Evolutionary conservation across 2,797 vertebrate species (phyloP), one percentile per base, ranked within the genome.

Genomic region (Melanotaenia maccullochi): DNA sequence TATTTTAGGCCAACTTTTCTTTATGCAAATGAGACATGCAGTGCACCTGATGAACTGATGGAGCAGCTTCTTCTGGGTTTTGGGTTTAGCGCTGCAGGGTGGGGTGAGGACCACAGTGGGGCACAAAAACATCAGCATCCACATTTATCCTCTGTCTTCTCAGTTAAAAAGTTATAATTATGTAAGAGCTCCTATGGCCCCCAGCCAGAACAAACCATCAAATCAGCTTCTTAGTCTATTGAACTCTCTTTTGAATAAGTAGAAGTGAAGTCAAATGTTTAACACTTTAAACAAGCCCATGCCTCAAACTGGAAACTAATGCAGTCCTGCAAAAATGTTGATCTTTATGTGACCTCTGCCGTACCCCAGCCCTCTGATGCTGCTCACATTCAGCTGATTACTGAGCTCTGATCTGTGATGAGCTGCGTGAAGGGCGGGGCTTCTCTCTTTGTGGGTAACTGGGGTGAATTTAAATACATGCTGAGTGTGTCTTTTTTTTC

Each of bases 341-440:
- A 51, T 51, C 9, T 51, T n/a, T 3, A 22, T 11, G 42, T 18
- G 42, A 44, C 18, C 42, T 20, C 18, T n/a, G 35, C 60, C 66
- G 33, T 36, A 9, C 22, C 33, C 36, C 64, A 69, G 56, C 71
- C 44, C 56, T 4, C 73, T 77, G 52, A 70, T 73, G 35, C 3
- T 68, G 30, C 84, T 84, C 65, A 79, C 64, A 40, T 69, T 69
- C 16, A 75, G 66, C 51, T 44, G 40, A 81, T 71, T 75, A 51
- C 64, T 22, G 65, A 49, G 64, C 66, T 77, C 58, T 80, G 81
- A 49, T 65, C 24, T 64, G 28, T 59, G 55, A 12, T 71, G 55
- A 69, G 54, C n/a, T 61, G 35, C 57, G 32, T 59, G 40, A 57
- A 33, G 24, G 25, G 5, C 65, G 63, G 44, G 35, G 32, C 22